Percentiles rank a stretch among this genome's conserved stretches.
Evolutionary conservation across 1,140 invertebrate genomes (phyloP).

Genomic region (Acyrthosiphon pisum): DNA sequence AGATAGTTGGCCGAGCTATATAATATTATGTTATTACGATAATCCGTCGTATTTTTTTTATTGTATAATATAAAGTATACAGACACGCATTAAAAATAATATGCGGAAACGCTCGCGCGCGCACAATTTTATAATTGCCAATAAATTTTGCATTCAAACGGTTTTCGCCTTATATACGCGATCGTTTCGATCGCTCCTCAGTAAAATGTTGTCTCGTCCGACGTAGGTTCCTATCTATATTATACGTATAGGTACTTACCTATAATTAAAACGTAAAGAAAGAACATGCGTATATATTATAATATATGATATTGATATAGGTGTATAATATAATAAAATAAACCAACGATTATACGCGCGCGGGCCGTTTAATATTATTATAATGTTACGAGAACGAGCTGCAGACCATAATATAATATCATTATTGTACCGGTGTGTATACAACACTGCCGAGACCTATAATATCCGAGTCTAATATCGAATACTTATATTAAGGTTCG

Average conservation of each 20-base stretch:
- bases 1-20: not conserved
- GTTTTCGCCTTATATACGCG: not conserved
- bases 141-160: conserved; percentile 12
- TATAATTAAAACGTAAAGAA: not conserved
- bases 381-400: not conserved
- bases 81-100: not conserved
- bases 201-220: no score
- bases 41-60: not conserved
- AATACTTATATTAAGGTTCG: not conserved
- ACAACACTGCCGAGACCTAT: not conserved
- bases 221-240: not conserved
- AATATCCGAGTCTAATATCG: not conserved
- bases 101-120: not conserved
- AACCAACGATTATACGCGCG: not conserved
- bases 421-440: not conserved
- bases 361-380: not conserved
- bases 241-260: no score
- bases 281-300: not conserved
- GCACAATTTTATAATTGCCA: not conserved
- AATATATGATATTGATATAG: not conserved
- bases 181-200: not conserved
- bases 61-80: not conserved
- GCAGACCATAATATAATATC: not conserved
- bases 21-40: not conserved
- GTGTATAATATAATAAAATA: conserved; percentile 5